A percentile compares a stretch with the other conserved stretches of the same genome.
phyloP scores from a whole-genome alignment of 2,888 invertebrate genomes.

The Andrena camellia region DNA sequence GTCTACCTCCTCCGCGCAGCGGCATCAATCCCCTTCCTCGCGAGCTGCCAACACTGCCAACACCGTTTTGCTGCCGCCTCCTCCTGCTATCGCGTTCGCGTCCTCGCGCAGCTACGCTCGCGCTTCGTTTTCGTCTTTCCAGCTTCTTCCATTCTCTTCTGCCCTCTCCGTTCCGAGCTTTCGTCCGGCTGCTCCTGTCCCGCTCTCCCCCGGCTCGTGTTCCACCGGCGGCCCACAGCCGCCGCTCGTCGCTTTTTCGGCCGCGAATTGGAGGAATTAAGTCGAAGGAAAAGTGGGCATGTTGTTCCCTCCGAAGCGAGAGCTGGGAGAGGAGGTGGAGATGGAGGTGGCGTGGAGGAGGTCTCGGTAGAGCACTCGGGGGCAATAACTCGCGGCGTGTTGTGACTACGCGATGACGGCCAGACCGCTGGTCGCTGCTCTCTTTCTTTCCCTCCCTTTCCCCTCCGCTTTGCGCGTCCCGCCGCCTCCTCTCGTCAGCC shows the following conservation, averaged over 20 bases:
- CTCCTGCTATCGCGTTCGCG: conserved; percentile 46
- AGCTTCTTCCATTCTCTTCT: conserved; percentile 35
- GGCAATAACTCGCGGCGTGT: conserved; percentile 79
- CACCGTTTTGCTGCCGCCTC: conserved; percentile 42
- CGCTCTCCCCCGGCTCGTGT: background rate
- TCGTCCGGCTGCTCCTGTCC: background rate
- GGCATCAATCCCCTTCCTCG: conserved; percentile 58
- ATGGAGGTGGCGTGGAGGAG: conserved; percentile 47
- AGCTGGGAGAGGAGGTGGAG: conserved; percentile 42
- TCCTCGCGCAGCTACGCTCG: conserved; percentile 38
- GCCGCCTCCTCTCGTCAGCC: conserved; percentile 29
- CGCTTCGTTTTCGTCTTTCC: conserved; percentile 54
- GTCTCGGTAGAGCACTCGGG: conserved; percentile 63
- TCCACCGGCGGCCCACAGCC: conserved; percentile 48
- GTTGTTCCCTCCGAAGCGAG: conserved; percentile 3
- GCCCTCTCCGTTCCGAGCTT: background rate
- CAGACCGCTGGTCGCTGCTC: conserved; percentile 82
- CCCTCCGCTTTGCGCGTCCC: background rate
- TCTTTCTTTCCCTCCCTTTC: conserved; percentile 35
- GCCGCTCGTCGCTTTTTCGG: conserved; percentile 73
- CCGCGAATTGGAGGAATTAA: conserved; percentile 77
- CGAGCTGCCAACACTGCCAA: conserved; percentile 46
- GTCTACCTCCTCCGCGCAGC: conserved; percentile 32
- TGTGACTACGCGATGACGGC: conserved; percentile 81
- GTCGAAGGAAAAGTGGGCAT: conserved; percentile 64